Evolutionary conservation across 2,888 invertebrate genomes (phyloP), one percentile per base, ranked within the genome.

Genomic region (Leptinotarsa tumamoca): DNA sequence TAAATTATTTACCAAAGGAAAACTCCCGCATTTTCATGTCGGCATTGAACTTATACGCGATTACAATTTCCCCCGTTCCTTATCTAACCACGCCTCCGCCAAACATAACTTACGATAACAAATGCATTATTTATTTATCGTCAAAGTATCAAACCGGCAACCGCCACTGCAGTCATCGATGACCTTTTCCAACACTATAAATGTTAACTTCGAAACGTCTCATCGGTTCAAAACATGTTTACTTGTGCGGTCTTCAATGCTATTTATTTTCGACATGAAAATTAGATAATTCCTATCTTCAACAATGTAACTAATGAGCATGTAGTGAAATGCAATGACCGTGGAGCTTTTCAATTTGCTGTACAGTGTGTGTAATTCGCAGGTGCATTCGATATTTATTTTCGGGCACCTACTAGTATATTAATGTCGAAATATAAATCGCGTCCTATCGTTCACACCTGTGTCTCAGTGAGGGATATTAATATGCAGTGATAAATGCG

Each of bases 121-220:
- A 58, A 58, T 63, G 17, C n/a, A 43, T 27, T 61, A 23, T 61
- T 61, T n/a, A 61, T 61, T 27, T 56, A 56, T 56, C 10, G 18
- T 23, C 52, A 52, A 52, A 17, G 15, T 58, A 27, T 21, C 58
- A 58, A 23, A 58, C 23, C 14, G 23, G 63, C 43, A 63, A 7
- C n/a, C 63, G 63, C 17, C 4, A 33, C 33, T 14, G 58, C 23
- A 58, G 58, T 43, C 67, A 61, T 50, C 18, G 67, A 68, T 75
- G 75, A 75, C 75, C 75, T 75, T 72, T 72, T 52, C 72, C 75
- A 75, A 75, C 72, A 66, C 68, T 52, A 72, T 68, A 72, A 75
- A 75, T 75, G 75, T 75, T 75, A 72, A 75, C 71, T 54, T 68
- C 56, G 69, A 75, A 72, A 74, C 51, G 54, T 75, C 72, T 72